A percentile compares a stretch with the other conserved stretches of the same genome.
Conservation (phyloP, 2,113 vertebrate species). For the Prietella phreatophila region DNA sequence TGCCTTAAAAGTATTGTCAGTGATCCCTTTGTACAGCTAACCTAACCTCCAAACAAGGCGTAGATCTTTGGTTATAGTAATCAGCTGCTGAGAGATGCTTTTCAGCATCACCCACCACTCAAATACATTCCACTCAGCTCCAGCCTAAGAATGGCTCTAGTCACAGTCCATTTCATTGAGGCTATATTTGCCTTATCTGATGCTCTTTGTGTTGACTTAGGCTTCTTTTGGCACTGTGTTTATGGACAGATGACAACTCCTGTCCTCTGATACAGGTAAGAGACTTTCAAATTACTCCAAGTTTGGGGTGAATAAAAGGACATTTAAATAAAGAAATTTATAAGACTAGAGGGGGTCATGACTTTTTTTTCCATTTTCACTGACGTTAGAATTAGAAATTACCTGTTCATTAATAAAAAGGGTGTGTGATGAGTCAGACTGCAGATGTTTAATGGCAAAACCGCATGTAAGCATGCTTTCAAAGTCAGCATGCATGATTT, state of each 20-base stretch:
- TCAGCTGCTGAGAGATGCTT: slow-evolving; percentile 45
- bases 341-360: not conserved
- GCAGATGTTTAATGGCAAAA: not conserved
- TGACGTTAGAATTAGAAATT: not conserved
- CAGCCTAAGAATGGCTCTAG: slow-evolving; percentile 24
- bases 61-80: slow-evolving; percentile 32
- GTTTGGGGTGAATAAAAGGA: slow-evolving; percentile 38
- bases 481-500: not conserved
- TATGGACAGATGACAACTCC: slow-evolving; percentile 50
- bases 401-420: not conserved
- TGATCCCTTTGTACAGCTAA: slow-evolving; percentile 29
- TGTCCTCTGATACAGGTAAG: slow-evolving; percentile 39
- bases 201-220: slow-evolving; percentile 33
- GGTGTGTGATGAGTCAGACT: not conserved
- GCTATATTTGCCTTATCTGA: slow-evolving; percentile 43
- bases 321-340: slow-evolving; percentile 19
- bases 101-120: slow-evolving; percentile 39
- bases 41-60: slow-evolving; percentile 37
- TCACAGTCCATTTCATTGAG: slow-evolving; percentile 11
- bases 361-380: too few species aligned
- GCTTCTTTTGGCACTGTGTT: slow-evolving; percentile 37
- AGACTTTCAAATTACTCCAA: slow-evolving; percentile 30
- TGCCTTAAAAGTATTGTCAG: slow-evolving; percentile 33
- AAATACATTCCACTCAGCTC: slow-evolving; percentile 31
- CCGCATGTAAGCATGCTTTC: not conserved